A percentile compares a stretch with the other conserved stretches of the same genome.
Conservation (phyloP, 2,797 vertebrate species). For the Morus bassanus region DNA sequence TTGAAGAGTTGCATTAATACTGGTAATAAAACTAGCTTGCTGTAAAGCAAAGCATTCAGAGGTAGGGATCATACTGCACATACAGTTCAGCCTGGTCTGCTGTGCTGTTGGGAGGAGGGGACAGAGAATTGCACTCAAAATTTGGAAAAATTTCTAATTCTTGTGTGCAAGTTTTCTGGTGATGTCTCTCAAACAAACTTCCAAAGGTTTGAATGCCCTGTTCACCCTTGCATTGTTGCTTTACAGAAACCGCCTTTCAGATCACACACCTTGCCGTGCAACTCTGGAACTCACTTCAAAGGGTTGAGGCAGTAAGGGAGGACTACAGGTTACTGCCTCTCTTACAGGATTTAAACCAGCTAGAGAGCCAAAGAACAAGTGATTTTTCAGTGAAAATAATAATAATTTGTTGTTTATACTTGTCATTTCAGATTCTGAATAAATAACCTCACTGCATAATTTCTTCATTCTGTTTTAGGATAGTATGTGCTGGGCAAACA, state of each 20-base stretch:
- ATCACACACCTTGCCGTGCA: not conserved
- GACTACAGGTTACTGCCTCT: not conserved
- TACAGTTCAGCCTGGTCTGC: not conserved
- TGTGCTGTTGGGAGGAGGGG: not conserved
- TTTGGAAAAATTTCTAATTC: not conserved
- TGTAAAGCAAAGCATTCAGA: not conserved
- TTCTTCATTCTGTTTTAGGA: not conserved
- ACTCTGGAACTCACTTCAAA: not conserved
- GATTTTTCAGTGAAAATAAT: not conserved
- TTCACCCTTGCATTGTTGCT: not conserved
- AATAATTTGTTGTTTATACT: not conserved
- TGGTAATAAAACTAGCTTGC: not conserved
- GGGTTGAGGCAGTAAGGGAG: not conserved
- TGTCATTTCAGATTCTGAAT: not conserved
- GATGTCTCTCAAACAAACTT: not conserved
- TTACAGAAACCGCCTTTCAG: not conserved
- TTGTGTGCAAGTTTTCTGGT: not conserved
- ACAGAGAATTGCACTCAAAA: not conserved
- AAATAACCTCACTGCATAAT: not conserved
- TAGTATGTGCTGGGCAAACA: not conserved
- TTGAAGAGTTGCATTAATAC: not conserved
- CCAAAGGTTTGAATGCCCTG: not conserved
- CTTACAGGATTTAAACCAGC: not conserved
- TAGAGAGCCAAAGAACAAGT: not conserved
- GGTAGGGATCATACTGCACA: not conserved